Percentiles rank a stretch among this genome's conserved stretches.
Evolutionary conservation across 2,797 vertebrate genomes (phyloP).

Genomic region (Phataginus tricuspis): DNA sequence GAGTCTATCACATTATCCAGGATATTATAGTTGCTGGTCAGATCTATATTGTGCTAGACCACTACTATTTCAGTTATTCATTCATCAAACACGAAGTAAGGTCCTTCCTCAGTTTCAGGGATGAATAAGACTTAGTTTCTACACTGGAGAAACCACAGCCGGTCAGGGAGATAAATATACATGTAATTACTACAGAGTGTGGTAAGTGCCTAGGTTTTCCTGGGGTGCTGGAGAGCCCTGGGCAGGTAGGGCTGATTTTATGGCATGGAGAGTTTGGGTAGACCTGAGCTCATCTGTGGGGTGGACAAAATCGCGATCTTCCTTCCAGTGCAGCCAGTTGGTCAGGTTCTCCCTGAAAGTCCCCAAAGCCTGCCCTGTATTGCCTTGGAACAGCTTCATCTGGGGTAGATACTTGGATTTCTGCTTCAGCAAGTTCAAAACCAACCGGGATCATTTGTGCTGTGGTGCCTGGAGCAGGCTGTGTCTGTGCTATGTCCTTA

Average conservation of each 20-base stretch:
- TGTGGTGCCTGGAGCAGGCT: neutral
- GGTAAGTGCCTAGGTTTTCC: neutral
- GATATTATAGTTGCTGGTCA: neutral
- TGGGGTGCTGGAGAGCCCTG: neutral
- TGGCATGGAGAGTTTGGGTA: neutral
- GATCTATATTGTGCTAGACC: too few relatives aligned
- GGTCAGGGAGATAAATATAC: neutral
- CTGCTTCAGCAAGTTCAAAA: neutral
- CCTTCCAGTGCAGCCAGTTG: accelerated
- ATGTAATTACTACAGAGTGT: neutral
- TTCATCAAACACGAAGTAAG: neutral
- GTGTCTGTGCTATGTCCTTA: neutral
- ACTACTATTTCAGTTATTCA: neutral
- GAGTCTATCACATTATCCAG: neutral
- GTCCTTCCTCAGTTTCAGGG: neutral
- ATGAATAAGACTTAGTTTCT: neutral
- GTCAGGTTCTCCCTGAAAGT: neutral
- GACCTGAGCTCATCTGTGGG: neutral
- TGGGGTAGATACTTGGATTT: neutral
- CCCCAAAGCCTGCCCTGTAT: neutral
- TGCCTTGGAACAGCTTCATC: accelerated
- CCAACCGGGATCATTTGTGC: accelerated
- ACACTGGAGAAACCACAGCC: neutral
- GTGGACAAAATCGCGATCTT: neutral
- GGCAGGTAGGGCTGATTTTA: neutral